These are phyloP conservation scores for Apamea crenata DNA, from an alignment of 2,888 invertebrate species.

Conservation along the genomic window DNA sequence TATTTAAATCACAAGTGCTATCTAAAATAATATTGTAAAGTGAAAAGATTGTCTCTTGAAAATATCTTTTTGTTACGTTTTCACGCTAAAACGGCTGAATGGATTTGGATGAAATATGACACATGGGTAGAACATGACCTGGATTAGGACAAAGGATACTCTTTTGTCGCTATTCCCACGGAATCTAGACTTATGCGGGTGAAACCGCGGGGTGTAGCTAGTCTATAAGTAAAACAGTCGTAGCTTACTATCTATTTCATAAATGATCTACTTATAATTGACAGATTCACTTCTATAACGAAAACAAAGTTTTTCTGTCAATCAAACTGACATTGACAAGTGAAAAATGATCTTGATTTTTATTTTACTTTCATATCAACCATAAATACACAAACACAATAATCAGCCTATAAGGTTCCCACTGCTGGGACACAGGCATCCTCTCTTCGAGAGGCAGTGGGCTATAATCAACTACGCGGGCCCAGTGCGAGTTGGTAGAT, in stretches of 20 bases:
- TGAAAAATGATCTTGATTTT: not conserved
- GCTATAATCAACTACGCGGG: too few species aligned
- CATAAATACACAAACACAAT: not conserved
- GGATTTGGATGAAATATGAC: too few species aligned
- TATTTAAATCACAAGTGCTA: not conserved
- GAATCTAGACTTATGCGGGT: not conserved
- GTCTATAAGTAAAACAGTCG: not conserved
- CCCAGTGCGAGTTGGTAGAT: too few species aligned
- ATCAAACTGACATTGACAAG: conserved; percentile 4
- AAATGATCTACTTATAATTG: not conserved
- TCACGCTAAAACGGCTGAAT: too few species aligned
- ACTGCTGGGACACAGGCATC: too few species aligned
- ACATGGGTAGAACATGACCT: too few species aligned
- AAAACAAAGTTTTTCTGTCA: not conserved
- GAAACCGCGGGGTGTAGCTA: too few species aligned
- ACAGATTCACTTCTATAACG: not conserved
- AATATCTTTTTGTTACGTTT: too few species aligned
- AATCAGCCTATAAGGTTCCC: too few species aligned
- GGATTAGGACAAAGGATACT: not conserved
- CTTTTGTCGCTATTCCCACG: not conserved
- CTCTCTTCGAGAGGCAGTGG: too few species aligned
- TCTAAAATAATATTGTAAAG: too few species aligned
- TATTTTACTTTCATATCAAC: not conserved
- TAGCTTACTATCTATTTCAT: not conserved
- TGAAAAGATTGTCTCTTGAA: too few species aligned